These are phyloP conservation scores for Sternarchorhynchus goeldii DNA, from an alignment of 2,797 vertebrate genomes.

Conservation along the genomic window DNA sequence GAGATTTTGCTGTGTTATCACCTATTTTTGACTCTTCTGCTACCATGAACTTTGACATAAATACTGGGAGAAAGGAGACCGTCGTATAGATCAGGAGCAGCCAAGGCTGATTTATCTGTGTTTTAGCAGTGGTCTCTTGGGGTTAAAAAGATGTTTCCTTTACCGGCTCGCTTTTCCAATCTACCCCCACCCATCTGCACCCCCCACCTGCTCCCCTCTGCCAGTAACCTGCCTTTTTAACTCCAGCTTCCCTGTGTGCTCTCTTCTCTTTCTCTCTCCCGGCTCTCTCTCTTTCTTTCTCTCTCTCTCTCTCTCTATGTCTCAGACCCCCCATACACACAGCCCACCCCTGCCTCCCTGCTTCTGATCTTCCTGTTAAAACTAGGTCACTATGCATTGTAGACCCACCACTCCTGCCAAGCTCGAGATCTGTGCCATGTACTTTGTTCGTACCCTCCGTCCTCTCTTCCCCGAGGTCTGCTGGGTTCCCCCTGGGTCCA, in stretches of 20 bases:
- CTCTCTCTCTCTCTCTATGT: slow-evolving; percentile 21
- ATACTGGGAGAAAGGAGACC: slow-evolving; percentile 21
- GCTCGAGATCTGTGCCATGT: slow-evolving; percentile 63
- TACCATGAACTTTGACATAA: slow-evolving; percentile 23
- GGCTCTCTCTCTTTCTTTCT: slow-evolving; percentile 22
- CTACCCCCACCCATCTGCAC: too few relatives aligned
- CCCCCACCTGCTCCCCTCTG: not conserved
- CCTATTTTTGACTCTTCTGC: slow-evolving; percentile 12
- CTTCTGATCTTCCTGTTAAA: slow-evolving; percentile 58
- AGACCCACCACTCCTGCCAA: slow-evolving; percentile 63
- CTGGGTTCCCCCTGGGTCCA: not conserved
- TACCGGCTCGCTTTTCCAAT: slow-evolving; percentile 37
- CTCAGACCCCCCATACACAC: slow-evolving; percentile 8
- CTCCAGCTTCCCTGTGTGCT: not conserved
- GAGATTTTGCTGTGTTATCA: slow-evolving; percentile 7
- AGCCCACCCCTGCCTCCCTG: slow-evolving; percentile 31
- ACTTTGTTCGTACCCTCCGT: slow-evolving; percentile 48
- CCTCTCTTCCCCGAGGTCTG: slow-evolving; percentile 58
- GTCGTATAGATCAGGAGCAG: slow-evolving; percentile 41
- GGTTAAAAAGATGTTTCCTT: slow-evolving; percentile 37
- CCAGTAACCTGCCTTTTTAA: slow-evolving; percentile 6
- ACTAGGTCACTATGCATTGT: slow-evolving; percentile 77
- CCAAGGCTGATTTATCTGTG: slow-evolving; percentile 64
- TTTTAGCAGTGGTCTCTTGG: slow-evolving; percentile 42
- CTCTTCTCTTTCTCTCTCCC: not conserved